Base-by-base conservation (phyloP, 64 coral and sea anemone genomes). In the Montipora cactus region DNA sequence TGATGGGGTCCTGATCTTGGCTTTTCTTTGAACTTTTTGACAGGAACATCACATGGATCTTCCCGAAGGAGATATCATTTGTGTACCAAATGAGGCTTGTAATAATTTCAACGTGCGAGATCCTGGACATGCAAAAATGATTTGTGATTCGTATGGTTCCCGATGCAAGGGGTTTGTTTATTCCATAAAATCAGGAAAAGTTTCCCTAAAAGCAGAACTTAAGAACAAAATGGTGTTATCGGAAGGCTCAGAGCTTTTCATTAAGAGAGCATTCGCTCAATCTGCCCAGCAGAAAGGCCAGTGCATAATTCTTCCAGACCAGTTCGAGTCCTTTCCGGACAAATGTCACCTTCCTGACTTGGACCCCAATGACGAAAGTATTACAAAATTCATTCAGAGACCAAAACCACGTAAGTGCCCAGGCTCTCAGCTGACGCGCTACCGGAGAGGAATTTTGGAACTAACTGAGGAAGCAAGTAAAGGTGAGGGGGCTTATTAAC, bases 161-260 rank as follows among this genome's bases (percentile, higher is more conserved):
- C 91, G 81, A 15, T 93, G 91, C 49, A 93, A 93, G 76, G 91
- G 91, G 19, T 93, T 93, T 67, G 91, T 93, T 66, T 93, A 93
- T 68, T 49, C 75, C 22, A 2, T 47, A 14, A 11, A 44, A 7
- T 77, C 91, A 19, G 91, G 91, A 68, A 66, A 19, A 6, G 67
- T 93, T 11, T 10, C 1, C 71, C 91, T 55, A 12, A 93, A 93
- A 93, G 55, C 59, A 49, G 59, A 79, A 12, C 18, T 93, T 15
- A 44, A 49, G 20, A 59, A 73, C 82, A 92, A 92, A 77, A 78
- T 87, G 18, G 73, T 85, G 23, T 75, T 25, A 11, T 46, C 72
- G 16, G 14, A 74, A n/a, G 90, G 19, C 10, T 12, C 23, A 15
- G 3, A 23, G 3, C 23, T 92, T 3, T 92, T n/a, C 52, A 21